Evolutionary conservation across 2,113 vertebrate genomes (phyloP), one percentile per base, ranked within the genome.

Genomic region (Prunella himalayana): DNA sequence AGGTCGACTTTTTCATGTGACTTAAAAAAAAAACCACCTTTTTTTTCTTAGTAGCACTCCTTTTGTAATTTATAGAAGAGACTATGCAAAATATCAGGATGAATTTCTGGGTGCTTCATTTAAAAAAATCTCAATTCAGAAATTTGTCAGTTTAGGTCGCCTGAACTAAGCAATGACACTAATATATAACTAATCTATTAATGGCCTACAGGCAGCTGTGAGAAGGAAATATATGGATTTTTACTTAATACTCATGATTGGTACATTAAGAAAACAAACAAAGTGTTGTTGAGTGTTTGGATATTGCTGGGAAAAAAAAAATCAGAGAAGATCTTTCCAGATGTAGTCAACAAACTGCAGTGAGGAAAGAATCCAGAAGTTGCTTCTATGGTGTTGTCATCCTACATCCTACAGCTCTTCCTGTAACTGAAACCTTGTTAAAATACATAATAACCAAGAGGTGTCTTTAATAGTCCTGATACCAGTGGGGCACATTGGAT

Each of bases 231-330:
- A 28, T 37, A 51, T 56, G 35, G 66, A 57, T 61, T 96, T 86
- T 80, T 90, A 23, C 71, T 90, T 83, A 61, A 73, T 60, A n/a
- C 28, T 94, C n/a, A 9, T 93, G 54, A 77, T 66, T 54, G 35
- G 22, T 77, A 20, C 47, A n/a, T 92, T 77, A 22, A 65, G 59
- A 49, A 54, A 24, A 6, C 7, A 37, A 64, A 50, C 65, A 41
- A 57, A 42, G 20, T 68, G 47, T 20, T 84, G 27, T 54, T 44
- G 41, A 71, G 28, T 86, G 10, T 28, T 66, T 35, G 9, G 30
- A 33, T 82, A 35, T 78, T 45, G 20, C 56, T 82, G 60, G 21
- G 4, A 33, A 63, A 54, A 49, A 76, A 45, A 70, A 77, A n/a
- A 21, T 3, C 2, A 2, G 21, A 56, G 44, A 17, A 37, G 53